These are phyloP conservation scores for Virgularia gustaviana DNA, from an alignment of 92 coral and sea anemone species.

Conservation along the genomic window DNA sequence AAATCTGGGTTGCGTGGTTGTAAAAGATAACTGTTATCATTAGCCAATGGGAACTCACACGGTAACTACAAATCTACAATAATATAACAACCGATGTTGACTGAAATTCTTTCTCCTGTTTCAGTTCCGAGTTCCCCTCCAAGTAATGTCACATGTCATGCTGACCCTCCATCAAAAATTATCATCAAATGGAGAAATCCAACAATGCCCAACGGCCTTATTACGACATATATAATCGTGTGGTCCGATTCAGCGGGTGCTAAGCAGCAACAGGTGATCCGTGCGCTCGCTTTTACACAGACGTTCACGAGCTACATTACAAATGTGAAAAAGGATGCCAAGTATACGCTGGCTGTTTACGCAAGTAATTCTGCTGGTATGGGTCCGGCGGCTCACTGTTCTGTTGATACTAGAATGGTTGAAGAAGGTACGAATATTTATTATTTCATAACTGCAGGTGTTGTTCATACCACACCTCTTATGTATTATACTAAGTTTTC, in stretches of 20 bases:
- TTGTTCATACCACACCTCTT: not conserved
- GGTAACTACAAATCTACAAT: too few relatives aligned
- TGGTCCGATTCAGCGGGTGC: slow-evolving; percentile 50
- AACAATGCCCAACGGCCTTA: slow-evolving; percentile 59
- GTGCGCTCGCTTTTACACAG: slow-evolving; percentile 24
- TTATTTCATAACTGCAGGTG: slow-evolving; percentile 4
- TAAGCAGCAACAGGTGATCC: slow-evolving; percentile 54
- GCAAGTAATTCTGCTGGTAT: slow-evolving; percentile 57
- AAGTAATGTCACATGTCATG: slow-evolving; percentile 45
- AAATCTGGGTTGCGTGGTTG: too few relatives aligned
- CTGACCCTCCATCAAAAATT: slow-evolving; percentile 35
- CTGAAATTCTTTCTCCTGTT: slow-evolving; percentile 21
- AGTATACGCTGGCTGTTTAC: not conserved
- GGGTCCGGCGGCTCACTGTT: slow-evolving; percentile 2
- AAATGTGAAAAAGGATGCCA: not conserved
- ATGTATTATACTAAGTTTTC: too few relatives aligned
- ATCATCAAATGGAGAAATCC: slow-evolving; percentile 70
- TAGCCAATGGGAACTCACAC: too few relatives aligned
- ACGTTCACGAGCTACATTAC: not conserved
- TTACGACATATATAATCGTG: slow-evolving; percentile 54
- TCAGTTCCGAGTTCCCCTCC: slow-evolving; percentile 72
- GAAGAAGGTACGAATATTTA: not conserved
- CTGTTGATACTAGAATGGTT: not conserved
- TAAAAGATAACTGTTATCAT: too few relatives aligned
- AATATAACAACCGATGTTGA: too few relatives aligned